Percentiles rank a stretch among this genome's conserved stretches.
phyloP scores from a whole-genome alignment of 2,888 invertebrate species.

The Seira sanloemensis region DNA sequence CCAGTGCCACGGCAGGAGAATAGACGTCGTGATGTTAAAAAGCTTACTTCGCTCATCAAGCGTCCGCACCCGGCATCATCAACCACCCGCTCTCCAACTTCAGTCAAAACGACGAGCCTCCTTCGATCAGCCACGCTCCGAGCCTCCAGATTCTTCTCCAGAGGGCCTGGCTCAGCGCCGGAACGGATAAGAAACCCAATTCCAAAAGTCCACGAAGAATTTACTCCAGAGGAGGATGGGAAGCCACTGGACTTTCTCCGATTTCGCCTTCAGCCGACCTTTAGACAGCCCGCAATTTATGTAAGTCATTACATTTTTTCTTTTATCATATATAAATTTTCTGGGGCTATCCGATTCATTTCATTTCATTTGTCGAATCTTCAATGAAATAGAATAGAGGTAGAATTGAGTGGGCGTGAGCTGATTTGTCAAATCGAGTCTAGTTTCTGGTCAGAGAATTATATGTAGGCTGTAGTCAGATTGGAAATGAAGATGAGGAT shows the following conservation, averaged over 20 bases:
- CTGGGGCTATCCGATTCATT: slow-evolving; percentile 11
- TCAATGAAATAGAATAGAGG: neutral
- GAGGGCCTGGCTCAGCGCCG: neutral
- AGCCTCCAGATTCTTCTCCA: neutral
- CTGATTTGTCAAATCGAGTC: neutral
- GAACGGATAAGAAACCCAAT: neutral
- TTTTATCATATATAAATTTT: neutral
- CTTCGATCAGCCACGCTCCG: neutral
- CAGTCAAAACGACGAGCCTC: no score
- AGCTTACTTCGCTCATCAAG: neutral
- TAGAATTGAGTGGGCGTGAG: slow-evolving; percentile 25
- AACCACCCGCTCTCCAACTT: no score
- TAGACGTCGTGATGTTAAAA: neutral
- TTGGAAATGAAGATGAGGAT: neutral
- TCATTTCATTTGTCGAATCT: neutral
- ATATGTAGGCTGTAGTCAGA: no score
- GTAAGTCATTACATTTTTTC: neutral
- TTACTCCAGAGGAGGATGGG: neutral
- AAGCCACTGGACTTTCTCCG: neutral
- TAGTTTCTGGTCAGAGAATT: no score
- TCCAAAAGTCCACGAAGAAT: neutral
- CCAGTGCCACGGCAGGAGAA: no score
- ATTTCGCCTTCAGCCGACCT: neutral
- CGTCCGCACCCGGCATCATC: neutral
- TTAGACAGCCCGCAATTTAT: neutral